Evolutionary conservation across 2,797 vertebrate genomes (phyloP), one percentile per base, ranked within the genome.

Genomic region (Lutjanus campechanus): DNA sequence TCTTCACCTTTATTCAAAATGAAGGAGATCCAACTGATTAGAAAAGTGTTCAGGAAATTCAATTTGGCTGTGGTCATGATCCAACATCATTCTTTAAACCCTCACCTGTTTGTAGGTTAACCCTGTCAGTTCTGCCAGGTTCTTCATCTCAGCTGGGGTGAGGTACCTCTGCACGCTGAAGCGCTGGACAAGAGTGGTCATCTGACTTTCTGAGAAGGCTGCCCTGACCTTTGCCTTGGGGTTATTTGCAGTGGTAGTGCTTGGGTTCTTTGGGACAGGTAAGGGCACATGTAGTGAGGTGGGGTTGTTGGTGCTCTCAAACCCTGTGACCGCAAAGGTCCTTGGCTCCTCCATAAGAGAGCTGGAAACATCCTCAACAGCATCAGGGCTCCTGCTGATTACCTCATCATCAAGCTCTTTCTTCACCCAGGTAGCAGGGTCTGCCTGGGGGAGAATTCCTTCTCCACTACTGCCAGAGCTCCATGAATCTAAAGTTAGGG

Each of bases 91-190:
- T 7, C 1, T 7, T 7, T 3, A 60, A 50, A 2, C 2, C 4
- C 60, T 82, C 80, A 98, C 98, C 95, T 97, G 96, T 81, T 97
- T 98, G 88, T 98, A 98, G 8, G 96, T 97, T 12, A 99, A 95
- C 2, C 96, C 96, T 0, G 96, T 95, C 9, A 90, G 6, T 0
- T 88, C 91, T 7, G 96, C 96, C 64, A 98, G 80, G 15, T 96
- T 95, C 69, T 97, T 96, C 94, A 98, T 98, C 89, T 99, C 97
- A 10, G 95, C 94, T 0, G 97, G 97, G 5, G 96, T 97, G 79
- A 98, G 97, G 79, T 98, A 98, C 41, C 94, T 93, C 88, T 98
- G 97, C 16, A 75, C 90, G 71, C 93, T 96, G 76, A 98, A 98
- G 8, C 96, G 90, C 22, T 96, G 95, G 12, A 95, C 92, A 0